Base-by-base conservation (phyloP, 64 coral and sea anemone genomes). In the Acropora yongei region DNA sequence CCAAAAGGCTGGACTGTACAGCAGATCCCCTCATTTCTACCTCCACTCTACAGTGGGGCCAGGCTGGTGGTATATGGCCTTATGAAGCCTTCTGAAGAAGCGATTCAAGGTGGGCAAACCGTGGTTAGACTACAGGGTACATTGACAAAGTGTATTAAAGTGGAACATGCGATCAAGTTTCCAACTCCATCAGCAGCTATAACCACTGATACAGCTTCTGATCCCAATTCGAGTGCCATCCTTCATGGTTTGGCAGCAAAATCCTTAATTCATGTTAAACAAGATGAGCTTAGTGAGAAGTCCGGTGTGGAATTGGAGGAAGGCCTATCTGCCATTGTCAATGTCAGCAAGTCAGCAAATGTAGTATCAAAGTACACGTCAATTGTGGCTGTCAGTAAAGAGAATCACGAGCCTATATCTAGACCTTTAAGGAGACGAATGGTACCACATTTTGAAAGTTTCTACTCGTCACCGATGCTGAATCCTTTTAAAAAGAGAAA, bases 61-160 rank as follows among this genome's bases (percentile, higher is more conserved):
- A 86, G 83, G 17, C 88, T 95, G 8, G 68, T 91, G 8, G 45
- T 95, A 1, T 95, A 87, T 95, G 82, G 93, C 12, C 8, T 91
- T 67, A 47, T 92, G 1, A 84, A 65, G 30, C 17, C 55, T 4
- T 63, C 90, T 0, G 41, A 53, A 19, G 13, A 10, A 51, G 75
- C 55, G 3, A 42, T 18, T 18, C 41, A 13, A 53, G 46, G 40
- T 30, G 75, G 10, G 6, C 8, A 44, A 63, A 17, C 60, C 41
- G 75, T 42, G 5, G 19, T 69, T 6, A 76, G 73, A 84, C 39
- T 80, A 51, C 79, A 46, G 51, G 57, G 75, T 3, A 87, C 57
- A 17, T 57, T 92, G 39, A 39, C 39, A 6, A 73, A 60, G 4
- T 30, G 13, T 3, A 44, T 17, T 14, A 50, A 5, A 43, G 42